Evolutionary conservation across 2,113 vertebrate genomes (phyloP).

Genomic region (Steatornis caripensis): DNA sequence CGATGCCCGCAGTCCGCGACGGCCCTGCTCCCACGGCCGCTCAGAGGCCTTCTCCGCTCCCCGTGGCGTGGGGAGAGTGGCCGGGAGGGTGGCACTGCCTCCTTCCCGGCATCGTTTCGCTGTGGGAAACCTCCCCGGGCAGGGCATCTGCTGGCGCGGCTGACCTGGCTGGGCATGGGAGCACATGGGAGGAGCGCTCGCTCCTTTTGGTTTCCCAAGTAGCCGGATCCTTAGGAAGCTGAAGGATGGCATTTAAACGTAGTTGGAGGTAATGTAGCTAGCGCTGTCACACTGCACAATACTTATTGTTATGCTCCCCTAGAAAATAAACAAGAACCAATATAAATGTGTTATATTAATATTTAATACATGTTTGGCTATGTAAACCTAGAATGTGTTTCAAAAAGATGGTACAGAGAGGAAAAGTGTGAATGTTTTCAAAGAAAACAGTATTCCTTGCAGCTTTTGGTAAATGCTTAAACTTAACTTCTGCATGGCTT

Average conservation of each 20-base stretch:
- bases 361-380: background rate
- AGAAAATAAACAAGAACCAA: conserved; percentile 22
- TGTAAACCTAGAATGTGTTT: background rate
- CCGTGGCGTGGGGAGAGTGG: background rate
- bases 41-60: background rate
- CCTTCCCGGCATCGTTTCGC: background rate
- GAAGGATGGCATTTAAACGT: background rate
- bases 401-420: background rate
- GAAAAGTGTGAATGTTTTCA: background rate
- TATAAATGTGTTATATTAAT: conserved; percentile 25
- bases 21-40: background rate
- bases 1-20: fast-evolving
- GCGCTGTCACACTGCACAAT: background rate
- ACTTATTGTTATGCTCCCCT: background rate
- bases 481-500: background rate
- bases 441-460: background rate
- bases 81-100: background rate
- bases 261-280: background rate
- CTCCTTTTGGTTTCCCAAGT: background rate
- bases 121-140: background rate
- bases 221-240: background rate
- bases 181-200: fast-evolving
- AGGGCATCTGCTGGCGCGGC: fast-evolving
- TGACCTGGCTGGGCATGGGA: background rate
- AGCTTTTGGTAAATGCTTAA: conserved; percentile 28